These are phyloP conservation scores for Lissocephala sabroskyi DNA, from an alignment of 2,888 invertebrate species.

Conservation along the genomic window DNA sequence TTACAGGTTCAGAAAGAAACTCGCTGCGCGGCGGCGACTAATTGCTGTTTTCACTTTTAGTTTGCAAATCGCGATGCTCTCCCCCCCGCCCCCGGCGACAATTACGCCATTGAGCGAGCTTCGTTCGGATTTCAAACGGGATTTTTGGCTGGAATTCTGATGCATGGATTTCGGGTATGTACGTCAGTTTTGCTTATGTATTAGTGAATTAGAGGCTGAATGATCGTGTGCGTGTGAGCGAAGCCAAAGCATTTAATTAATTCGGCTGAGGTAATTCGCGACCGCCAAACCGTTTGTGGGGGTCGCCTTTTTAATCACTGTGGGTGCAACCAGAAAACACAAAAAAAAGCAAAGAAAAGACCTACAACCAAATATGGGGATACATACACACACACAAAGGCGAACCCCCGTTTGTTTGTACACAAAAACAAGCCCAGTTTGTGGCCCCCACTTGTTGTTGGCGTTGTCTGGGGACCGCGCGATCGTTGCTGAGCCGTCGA, in stretches of 20 bases:
- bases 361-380: constrained; percentile 9
- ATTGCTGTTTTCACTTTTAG: constrained; percentile 33
- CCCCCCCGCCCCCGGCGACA: too few relatives aligned
- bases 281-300: too few relatives aligned
- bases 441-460: too few relatives aligned
- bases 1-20: neutral
- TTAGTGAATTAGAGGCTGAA: too few relatives aligned
- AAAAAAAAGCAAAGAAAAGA: constrained; percentile 13
- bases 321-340: constrained; percentile 37
- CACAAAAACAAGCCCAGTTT: too few relatives aligned
- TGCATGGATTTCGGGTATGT: too few relatives aligned
- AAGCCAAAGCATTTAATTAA: too few relatives aligned
- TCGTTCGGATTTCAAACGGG: constrained; percentile 1
- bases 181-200: too few relatives aligned
- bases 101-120: too few relatives aligned
- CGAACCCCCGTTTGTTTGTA: neutral
- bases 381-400: constrained; percentile 5
- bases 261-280: too few relatives aligned
- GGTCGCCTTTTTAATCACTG: constrained; percentile 19
- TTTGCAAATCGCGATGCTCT: neutral
- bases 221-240: too few relatives aligned
- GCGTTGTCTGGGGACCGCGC: neutral
- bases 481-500: constrained; percentile 10
- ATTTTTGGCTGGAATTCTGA: neutral
- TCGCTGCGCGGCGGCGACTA: constrained; percentile 2